Base-by-base conservation (phyloP, 2,888 invertebrate genomes). In the Branchellion lobata region DNA sequence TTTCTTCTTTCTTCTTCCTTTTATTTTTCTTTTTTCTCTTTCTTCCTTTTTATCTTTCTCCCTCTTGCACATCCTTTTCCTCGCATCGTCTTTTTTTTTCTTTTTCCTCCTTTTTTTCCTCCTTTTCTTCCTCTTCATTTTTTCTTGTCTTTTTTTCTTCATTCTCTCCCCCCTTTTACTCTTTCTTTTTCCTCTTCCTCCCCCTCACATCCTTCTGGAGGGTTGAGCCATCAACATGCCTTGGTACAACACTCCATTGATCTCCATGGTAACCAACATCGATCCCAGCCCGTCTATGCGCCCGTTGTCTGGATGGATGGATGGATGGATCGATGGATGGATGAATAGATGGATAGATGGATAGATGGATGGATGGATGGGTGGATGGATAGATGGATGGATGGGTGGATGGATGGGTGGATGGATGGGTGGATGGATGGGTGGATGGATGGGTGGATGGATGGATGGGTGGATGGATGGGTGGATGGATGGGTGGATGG, bases 221-320 rank as follows among this genome's bases (percentile, higher is more conserved):
- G 85, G 86, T 78, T 87, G 86, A 18, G 87, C 87, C 87, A 94
- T 95, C 8, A 98, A 90, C 11, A 97, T 93, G 29, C 98, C 97
- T 89, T 96, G 94, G 88, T 97, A 99, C 88, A 93, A 93, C 78
- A 94, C 91, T 69, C 97, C 97, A 87, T 98, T 96, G 82, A 98
- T 90, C 88, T 98, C 96, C 92, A 99, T 94, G 85, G 94, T 94
- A 47, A 98, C 95, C 57, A 93, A 92, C 82, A 98, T 89, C 79
- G 96, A 95, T 85, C 92, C 94, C 86, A 95, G 94, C 18, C 93
- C 92, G 84, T 92, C 93, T 8, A 87, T 84, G 82, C 91, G 90
- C 34, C 93, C 92, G 85, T 93, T 94, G 84, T 93, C 95, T 94
- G 85, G 3, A 79, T 18, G 24, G 14, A 24, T 57, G 24, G 61